Conservation (phyloP, 2,797 vertebrate genomes). For the Hirundo rustica region DNA sequence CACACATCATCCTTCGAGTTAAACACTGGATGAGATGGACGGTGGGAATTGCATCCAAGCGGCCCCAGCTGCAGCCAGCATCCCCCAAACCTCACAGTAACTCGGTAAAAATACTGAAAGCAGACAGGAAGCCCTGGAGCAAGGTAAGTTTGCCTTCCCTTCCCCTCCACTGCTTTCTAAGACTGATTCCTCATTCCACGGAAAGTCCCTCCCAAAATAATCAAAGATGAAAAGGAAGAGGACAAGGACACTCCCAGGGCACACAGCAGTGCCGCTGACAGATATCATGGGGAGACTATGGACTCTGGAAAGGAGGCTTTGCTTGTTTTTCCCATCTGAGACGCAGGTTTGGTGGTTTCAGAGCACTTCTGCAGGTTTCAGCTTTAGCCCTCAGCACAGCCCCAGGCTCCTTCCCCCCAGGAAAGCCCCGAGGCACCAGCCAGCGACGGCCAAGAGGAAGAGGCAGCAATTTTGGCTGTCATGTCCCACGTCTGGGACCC, state of each 20-base stretch:
- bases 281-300: neutral
- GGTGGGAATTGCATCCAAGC: neutral
- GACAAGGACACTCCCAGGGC: neutral
- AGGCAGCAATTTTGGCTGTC: neutral
- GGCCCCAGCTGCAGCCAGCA: neutral
- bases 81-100: neutral
- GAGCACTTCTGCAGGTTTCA: neutral
- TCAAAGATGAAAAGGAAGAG: neutral
- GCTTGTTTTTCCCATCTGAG: neutral
- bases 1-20: neutral
- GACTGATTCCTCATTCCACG: neutral
- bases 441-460: rapidly evolving
- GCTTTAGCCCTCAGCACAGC: neutral
- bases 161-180: neutral
- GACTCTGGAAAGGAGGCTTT: neutral
- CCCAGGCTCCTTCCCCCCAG: neutral
- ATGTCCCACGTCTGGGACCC: rapidly evolving
- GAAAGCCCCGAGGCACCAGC: neutral
- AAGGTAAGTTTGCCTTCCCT: neutral
- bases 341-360: rapidly evolving
- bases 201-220: neutral
- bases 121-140: neutral
- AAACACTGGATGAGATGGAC: rapidly evolving
- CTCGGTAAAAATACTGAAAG: neutral
- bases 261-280: rapidly evolving